phyloP scores from a whole-genome alignment of 2,888 invertebrate species.

The Danaus chrysippus region DNA sequence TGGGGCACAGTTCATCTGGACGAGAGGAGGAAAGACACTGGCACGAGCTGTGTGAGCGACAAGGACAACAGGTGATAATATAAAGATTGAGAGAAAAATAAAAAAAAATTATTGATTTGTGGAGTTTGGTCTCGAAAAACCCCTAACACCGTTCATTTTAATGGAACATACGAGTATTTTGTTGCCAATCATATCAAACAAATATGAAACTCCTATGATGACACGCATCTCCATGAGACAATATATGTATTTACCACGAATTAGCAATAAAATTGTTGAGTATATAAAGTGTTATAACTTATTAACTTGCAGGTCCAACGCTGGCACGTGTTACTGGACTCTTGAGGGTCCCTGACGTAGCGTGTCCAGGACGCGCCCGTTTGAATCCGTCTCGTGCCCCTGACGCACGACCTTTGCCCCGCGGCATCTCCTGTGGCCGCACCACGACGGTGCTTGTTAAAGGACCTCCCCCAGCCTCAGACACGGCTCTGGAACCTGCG shows the following conservation, averaged over 20 bases:
- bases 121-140: too few species aligned
- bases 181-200: too few species aligned
- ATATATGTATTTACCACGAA: too few species aligned
- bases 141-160: too few species aligned
- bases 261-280: neutral
- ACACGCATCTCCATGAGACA: too few species aligned
- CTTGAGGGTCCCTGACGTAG: conserved; percentile 78
- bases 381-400: conserved; percentile 38
- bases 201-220: too few species aligned
- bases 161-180: too few species aligned
- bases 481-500: conserved; percentile 19
- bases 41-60: conserved; percentile 94
- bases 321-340: conserved; percentile 94
- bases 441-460: conserved; percentile 33
- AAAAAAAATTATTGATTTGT: too few species aligned
- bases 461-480: conserved; percentile 30
- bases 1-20: conserved; percentile 94
- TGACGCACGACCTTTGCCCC: conserved; percentile 19
- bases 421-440: conserved; percentile 33
- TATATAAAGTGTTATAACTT: neutral
- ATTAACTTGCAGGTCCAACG: conserved; percentile 84
- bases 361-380: conserved; percentile 45
- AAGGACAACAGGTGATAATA: conserved; percentile 86
- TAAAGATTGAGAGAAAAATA: neutral
- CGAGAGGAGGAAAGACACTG: conserved; percentile 95